Conservation (phyloP, 1,140 invertebrate species). For the Trichonephila clavipes region DNA sequence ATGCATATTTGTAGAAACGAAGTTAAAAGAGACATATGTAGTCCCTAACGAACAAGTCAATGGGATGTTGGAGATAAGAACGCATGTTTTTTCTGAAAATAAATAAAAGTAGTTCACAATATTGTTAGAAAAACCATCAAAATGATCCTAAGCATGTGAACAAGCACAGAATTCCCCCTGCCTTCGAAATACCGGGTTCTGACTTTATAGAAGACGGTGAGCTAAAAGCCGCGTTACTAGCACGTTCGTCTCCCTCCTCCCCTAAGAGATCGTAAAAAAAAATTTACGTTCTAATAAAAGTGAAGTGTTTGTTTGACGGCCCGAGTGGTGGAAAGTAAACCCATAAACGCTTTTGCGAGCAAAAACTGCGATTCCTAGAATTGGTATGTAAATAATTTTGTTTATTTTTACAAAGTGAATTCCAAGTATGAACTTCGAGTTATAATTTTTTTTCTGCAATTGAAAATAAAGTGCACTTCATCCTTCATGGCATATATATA, state of each 20-base stretch:
- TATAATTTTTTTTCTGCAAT: conserved; percentile 26
- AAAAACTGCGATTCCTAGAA: conserved; percentile 63
- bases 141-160: conserved; percentile 40
- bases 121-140: conserved; percentile 45
- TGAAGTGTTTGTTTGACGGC: conserved; percentile 57
- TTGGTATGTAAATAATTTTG: conserved; percentile 65
- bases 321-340: conserved; percentile 57
- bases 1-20: neutral
- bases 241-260: conserved; percentile 11
- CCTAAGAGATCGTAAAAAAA: conserved; percentile 22
- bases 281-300: conserved; percentile 58
- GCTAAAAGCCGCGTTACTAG: conserved; percentile 36
- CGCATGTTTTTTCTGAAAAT: neutral
- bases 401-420: conserved; percentile 51
- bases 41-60: neutral
- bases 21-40: neutral
- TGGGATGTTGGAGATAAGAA: neutral
- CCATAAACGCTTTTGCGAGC: conserved; percentile 52
- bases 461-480: conserved; percentile 9
- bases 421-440: conserved; percentile 12
- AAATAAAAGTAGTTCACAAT: conserved; percentile 8
- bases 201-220: conserved; percentile 15
- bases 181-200: neutral
- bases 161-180: neutral
- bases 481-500: conserved; percentile 2